A percentile compares a stretch with the other conserved stretches of the same genome.
Evolutionary conservation across 2,797 vertebrate genomes (phyloP).

Genomic region (Centroberyx gerrardi): DNA sequence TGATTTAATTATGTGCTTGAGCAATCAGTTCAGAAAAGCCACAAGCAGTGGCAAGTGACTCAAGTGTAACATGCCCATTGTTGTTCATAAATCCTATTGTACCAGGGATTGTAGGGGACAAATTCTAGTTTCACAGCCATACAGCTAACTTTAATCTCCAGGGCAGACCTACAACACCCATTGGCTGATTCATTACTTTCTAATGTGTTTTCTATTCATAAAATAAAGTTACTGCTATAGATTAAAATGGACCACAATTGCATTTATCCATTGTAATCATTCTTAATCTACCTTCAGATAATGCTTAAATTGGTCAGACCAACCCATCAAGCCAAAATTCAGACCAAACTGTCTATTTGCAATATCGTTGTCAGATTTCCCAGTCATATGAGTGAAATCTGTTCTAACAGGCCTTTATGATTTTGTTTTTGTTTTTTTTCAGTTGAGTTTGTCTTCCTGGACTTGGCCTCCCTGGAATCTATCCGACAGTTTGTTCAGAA

Average conservation of each 20-base stretch:
- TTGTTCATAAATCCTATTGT: not conserved
- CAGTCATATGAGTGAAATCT: not conserved
- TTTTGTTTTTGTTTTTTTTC: slow-evolving; percentile 38
- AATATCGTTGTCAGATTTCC: not conserved
- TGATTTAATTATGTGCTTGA: slow-evolving; percentile 65
- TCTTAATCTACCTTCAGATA: no score
- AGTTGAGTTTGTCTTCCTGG: slow-evolving; percentile 92
- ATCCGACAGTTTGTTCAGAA: slow-evolving; percentile 86
- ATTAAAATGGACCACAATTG: no score
- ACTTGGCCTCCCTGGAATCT: slow-evolving; percentile 92
- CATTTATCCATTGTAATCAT: no score
- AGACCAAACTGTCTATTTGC: no score
- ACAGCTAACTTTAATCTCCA: not conserved
- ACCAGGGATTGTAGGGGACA: not conserved
- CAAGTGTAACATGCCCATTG: slow-evolving; percentile 16
- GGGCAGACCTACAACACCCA: not conserved
- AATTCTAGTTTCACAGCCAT: slow-evolving; percentile 4
- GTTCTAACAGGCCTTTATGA: no score
- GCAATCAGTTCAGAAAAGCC: slow-evolving; percentile 49
- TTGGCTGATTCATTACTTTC: not conserved
- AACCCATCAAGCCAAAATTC: no score
- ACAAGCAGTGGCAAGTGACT: slow-evolving; percentile 31
- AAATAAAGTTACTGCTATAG: no score
- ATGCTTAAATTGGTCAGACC: not conserved
- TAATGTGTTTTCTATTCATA: no score